Base-by-base conservation (phyloP, 1,140 invertebrate genomes). In the Heliconius congener region DNA sequence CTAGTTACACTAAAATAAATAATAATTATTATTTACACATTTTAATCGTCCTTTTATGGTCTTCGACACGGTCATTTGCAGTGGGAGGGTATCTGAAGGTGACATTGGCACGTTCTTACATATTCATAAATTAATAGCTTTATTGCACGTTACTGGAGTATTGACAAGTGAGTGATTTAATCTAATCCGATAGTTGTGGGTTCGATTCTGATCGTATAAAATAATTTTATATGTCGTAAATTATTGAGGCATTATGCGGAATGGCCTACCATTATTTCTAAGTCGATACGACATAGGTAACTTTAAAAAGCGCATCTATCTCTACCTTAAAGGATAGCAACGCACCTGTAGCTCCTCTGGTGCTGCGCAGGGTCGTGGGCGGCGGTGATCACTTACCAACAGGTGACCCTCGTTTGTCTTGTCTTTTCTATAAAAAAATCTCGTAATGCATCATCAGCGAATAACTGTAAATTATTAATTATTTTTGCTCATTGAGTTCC, bases 41-140 rank as follows among this genome's bases (percentile, higher is more conserved):
- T 66, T 66, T 66, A 66, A 66, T 66, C 3, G 23, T 66, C 60
- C 60, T 66, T 66, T 66, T 66, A 66, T 66, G 60, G 60, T 66
- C 60, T 66, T 66, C 27, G 60, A 30, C 60, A 66, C 60, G 60
- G 27, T 66, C 60, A 66, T 30, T 66, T 66, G 60, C 13, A 66
- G 60, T 66, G 27, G 60, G 60, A 66, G 60, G 60, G 27, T 66
- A 66, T 30, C 4, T 66, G 60, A 66, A 66, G 60, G 60, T 66
- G 60, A 66, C 60, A 66, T 66, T 66, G 60, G 23, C 13, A 66
- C 27, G 60, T 66, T 66, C 60, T 18, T 66, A 66, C 3, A 30
- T 66, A 66, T 66, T 66, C 60, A 66, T 66, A 66, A 66, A 66
- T 66, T 66, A 66, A 66, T 30, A 66, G 27, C 27, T 66, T 66